phyloP scores from a whole-genome alignment of 53 echinoderm and acorn worm species.

The Actinopyga echinites region DNA sequence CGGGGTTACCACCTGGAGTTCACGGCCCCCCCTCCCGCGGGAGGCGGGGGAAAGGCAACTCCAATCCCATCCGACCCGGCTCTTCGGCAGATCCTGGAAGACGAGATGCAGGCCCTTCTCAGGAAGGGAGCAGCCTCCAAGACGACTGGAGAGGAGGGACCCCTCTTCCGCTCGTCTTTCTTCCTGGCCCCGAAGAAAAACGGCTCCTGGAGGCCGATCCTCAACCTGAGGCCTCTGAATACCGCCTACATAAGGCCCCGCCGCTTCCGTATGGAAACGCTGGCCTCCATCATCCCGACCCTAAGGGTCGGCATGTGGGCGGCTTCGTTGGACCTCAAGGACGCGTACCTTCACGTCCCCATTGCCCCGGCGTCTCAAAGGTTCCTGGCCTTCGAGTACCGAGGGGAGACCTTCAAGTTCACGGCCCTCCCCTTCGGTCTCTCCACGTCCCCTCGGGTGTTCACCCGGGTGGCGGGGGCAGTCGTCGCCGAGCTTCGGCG shows the following conservation, averaged over 20 bases:
- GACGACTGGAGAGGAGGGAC: too few relatives aligned
- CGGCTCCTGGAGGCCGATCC: too few relatives aligned
- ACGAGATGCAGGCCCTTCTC: too few relatives aligned
- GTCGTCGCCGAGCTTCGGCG: slow-evolving; percentile 31
- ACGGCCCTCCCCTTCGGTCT: slow-evolving; percentile 57
- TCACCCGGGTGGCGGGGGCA: slow-evolving; percentile 47
- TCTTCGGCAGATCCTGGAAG: too few relatives aligned
- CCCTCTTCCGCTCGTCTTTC: too few relatives aligned
- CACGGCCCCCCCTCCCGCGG: too few relatives aligned
- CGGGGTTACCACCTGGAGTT: neutral
- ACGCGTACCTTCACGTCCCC: slow-evolving; percentile 36
- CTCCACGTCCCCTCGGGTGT: slow-evolving; percentile 52
- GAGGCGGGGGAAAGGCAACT: too few relatives aligned
- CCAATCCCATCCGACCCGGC: too few relatives aligned
- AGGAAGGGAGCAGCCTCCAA: too few relatives aligned
- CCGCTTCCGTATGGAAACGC: slow-evolving; percentile 29
- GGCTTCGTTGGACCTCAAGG: slow-evolving; percentile 24
- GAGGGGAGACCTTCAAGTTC: slow-evolving; percentile 26
- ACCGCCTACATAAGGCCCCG: too few relatives aligned
- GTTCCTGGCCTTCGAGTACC: slow-evolving; percentile 17
- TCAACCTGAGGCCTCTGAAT: too few relatives aligned
- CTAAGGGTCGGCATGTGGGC: neutral
- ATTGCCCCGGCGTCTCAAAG: neutral
- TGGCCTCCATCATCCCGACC: slow-evolving; percentile 1
- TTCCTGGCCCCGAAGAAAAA: too few relatives aligned